Base-by-base conservation (phyloP, 1,140 invertebrate genomes). In the Sipha flava region DNA sequence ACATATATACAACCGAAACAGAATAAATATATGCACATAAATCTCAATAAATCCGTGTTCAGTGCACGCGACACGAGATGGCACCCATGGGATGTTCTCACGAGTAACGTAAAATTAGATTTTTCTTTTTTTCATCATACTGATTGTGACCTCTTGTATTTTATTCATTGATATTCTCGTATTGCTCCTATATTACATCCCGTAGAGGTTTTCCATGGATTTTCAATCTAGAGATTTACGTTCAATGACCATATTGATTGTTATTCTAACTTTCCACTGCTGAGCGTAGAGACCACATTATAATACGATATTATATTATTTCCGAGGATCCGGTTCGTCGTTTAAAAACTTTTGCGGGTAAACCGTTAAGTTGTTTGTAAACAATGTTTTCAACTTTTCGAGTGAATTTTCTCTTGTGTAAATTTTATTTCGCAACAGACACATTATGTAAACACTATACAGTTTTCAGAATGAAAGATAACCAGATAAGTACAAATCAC, bases 31-130 rank as follows among this genome's bases (percentile, higher is more conserved):
- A 70, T 70, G 66, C 40, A 70, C 66, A 70, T 70, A 70, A 70
- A 70, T 70, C 66, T 70, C 23, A 70, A 70, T 70, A 70, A 70
- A 70, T 70, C 66, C 43, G 21, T 43, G 37, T 70, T 68, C 66
- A 68, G 45, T 45, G 40, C 40, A 10, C 18, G 43, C 43, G 66
- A 70, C 66, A 47, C 26, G 23, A 31, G 26, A 70, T 47, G 66
- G 66, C 66, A 70, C 66, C 66, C 66, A 18, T 70, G 66, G 66
- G 66, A 70, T 18, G 2, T 16, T 29, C 21, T 7, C 23, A 18
- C 10, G 37, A 23, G 66, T n/a, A 70, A 70, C 66, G 14, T 14
- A 26, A 70, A 47, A 70, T 70, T 47, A 70, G 40, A 45, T 70
- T 70, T 70, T 62, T 34, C 29, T 57, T 26, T 26, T 29, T 26